Evolutionary conservation across 2,888 invertebrate species (phyloP).

Genomic region (Papilio demoleus): DNA sequence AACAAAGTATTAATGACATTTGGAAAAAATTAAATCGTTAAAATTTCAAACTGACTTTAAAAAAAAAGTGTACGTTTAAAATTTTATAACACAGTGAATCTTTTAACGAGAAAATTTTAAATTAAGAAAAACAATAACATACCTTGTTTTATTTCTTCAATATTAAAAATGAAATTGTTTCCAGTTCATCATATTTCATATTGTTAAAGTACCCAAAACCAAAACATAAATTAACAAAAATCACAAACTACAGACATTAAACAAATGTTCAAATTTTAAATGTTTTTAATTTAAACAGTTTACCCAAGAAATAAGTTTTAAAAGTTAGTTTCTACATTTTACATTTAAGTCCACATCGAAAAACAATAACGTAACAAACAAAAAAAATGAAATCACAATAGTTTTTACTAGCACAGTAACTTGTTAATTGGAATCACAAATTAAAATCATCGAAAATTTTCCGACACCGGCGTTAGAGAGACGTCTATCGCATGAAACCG

Average conservation of each 20-base stretch:
- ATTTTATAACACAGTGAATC: no score
- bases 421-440: slow-evolving; percentile 36
- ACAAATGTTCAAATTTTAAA: background rate
- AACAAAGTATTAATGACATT: background rate
- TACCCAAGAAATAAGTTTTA: slow-evolving; percentile 2
- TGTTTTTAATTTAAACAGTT: slow-evolving; percentile 10
- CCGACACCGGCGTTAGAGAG: slow-evolving; percentile 37
- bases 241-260: slow-evolving; percentile 27
- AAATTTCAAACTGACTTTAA: background rate
- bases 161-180: slow-evolving; percentile 7
- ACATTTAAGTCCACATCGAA: background rate
- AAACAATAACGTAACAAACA: slow-evolving; percentile 1
- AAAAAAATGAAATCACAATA: slow-evolving; percentile 12
- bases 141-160: slow-evolving; percentile 19
- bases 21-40: background rate
- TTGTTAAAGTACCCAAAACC: slow-evolving; percentile 4
- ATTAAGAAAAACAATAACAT: background rate
- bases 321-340: slow-evolving; percentile 5
- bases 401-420: background rate
- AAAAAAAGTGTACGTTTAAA: no score
- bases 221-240: slow-evolving; percentile 11
- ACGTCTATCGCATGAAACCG: slow-evolving; percentile 46
- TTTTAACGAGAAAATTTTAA: background rate
- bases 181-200: background rate
- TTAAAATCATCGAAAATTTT: slow-evolving; percentile 54